Conservation (phyloP, 2,113 vertebrate species). For the Prunella fulvescens region DNA sequence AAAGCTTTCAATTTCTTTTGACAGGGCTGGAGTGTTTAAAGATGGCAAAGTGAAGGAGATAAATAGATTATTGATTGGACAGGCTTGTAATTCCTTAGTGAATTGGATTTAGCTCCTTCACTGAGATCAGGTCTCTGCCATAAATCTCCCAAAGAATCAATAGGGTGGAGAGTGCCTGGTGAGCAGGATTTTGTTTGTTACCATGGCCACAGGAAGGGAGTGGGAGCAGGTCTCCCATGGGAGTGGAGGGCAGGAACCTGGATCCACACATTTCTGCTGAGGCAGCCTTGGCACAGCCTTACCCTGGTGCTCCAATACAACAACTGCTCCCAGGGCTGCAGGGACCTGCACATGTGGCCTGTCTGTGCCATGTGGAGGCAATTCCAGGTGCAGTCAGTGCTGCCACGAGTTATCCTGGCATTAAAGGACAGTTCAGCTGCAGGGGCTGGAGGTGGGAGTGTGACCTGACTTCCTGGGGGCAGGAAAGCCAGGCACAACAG, state of each 20-base stretch:
- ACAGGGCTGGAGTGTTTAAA: constrained; percentile 73
- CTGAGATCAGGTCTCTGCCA: constrained; percentile 64
- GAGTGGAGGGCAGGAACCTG: background rate
- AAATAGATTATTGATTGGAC: constrained; percentile 79
- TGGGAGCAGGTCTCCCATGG: background rate
- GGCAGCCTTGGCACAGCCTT: background rate
- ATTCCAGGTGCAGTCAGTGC: background rate
- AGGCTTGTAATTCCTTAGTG: constrained; percentile 79
- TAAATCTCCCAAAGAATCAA: constrained; percentile 73
- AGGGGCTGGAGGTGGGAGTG: background rate
- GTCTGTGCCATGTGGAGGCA: background rate
- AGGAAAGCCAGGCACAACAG: background rate
- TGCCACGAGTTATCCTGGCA: background rate
- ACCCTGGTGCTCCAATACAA: background rate
- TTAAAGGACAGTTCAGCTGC: background rate
- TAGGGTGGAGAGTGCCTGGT: constrained; percentile 20
- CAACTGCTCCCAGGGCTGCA: background rate
- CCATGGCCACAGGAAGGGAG: background rate
- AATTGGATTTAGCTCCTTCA: constrained; percentile 78
- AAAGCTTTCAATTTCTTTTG: constrained; percentile 73
- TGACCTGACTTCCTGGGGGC: background rate
- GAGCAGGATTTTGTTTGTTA: constrained; percentile 10
- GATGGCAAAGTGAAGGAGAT: constrained; percentile 76
- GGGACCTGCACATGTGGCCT: background rate
- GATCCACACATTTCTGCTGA: background rate